Evolutionary conservation across 2,113 vertebrate species (phyloP).

Genomic region (Poicephalus meyeri): DNA sequence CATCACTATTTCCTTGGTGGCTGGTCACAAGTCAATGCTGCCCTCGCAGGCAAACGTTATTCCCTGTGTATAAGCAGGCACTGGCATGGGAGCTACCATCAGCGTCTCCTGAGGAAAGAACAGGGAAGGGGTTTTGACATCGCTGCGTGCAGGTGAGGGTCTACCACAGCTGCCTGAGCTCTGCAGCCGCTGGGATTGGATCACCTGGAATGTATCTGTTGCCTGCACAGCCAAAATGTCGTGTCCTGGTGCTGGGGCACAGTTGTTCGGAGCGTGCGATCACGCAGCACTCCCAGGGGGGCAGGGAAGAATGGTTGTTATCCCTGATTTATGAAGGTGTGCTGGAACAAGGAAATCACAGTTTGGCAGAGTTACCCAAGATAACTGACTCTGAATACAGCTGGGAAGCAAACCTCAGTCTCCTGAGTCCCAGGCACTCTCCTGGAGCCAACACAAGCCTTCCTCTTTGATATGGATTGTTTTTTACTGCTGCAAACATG

Average conservation of each 20-base stretch:
- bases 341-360: background rate
- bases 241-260: background rate
- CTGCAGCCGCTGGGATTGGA: background rate
- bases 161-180: background rate
- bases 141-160: accelerated
- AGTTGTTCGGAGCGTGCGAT: background rate
- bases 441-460: background rate
- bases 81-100: background rate
- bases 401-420: background rate
- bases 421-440: background rate
- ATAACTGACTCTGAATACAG: accelerated
- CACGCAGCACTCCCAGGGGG: background rate
- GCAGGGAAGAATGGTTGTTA: background rate
- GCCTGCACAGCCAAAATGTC: background rate
- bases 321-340: background rate
- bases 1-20: background rate
- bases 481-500: background rate
- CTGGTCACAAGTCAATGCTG: background rate
- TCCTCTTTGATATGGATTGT: background rate
- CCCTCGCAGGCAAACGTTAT: background rate
- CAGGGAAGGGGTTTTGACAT: background rate
- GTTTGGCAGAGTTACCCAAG: background rate
- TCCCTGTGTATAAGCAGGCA: background rate
- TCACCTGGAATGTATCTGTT: background rate
- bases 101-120: background rate